A percentile compares a stretch with the other conserved stretches of the same genome.
Conservation (phyloP, 37 sponge, comb jelly and placozoan genomes). For the Halichondria panicea region DNA sequence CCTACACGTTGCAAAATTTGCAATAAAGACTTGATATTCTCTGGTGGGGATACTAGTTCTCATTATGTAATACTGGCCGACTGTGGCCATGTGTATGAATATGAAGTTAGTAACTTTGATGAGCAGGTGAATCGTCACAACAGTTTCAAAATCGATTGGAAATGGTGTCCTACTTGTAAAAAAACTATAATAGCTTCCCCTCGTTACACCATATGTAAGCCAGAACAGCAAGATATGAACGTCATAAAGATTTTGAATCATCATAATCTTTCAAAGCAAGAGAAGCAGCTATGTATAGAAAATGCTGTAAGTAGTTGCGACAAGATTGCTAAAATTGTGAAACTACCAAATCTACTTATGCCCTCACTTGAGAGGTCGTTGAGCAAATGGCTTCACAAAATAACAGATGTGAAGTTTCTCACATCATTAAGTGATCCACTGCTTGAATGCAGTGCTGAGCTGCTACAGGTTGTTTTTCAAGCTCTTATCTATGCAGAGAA, state of each 20-base stretch:
- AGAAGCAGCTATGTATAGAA: neutral
- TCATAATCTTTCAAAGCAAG: neutral
- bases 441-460: no score
- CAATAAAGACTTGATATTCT: no score
- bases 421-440: no score
- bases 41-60: neutral
- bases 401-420: no score
- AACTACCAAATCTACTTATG: no score
- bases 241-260: neutral
- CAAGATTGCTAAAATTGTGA: no score
- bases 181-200: neutral
- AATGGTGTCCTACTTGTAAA: neutral
- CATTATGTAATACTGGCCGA: neutral
- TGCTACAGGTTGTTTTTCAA: no score
- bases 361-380: no score
- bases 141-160: neutral
- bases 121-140: neutral
- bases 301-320: no score
- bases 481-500: no score
- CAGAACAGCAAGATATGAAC: neutral
- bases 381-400: no score
- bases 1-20: conserved; percentile 36
- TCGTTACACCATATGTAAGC: neutral
- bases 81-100: conserved; percentile 28
- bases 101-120: conserved; percentile 18